These are phyloP conservation scores for Parnassius glacialis DNA, from an alignment of 2,888 invertebrate genomes.

Conservation along the genomic window DNA sequence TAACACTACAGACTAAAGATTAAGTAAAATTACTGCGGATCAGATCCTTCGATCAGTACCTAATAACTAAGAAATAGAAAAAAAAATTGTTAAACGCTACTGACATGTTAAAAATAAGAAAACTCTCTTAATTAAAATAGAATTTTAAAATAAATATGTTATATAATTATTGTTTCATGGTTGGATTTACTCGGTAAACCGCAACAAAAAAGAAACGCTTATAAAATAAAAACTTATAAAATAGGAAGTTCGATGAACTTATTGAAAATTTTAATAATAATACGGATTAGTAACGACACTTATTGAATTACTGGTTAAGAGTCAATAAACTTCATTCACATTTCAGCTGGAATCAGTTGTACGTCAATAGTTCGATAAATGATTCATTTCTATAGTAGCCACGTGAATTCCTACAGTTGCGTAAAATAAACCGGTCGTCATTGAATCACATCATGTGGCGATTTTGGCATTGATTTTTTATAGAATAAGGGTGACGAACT, in stretches of 20 bases:
- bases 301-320: conserved; percentile 27
- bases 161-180: no score
- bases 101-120: no score
- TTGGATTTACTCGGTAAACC: no score
- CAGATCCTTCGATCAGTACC: no score
- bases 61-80: no score
- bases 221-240: conserved; percentile 5
- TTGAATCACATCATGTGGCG: conserved; percentile 59
- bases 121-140: no score
- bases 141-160: no score
- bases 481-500: no score
- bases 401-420: conserved; percentile 49
- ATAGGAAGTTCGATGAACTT: conserved; percentile 17
- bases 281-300: conserved; percentile 9
- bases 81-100: no score
- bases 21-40: no score
- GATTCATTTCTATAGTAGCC: conserved; percentile 32
- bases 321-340: conserved; percentile 37
- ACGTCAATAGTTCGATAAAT: conserved; percentile 30
- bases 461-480: conserved; percentile 20
- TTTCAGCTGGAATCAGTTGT: conserved; percentile 36
- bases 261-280: conserved; percentile 1
- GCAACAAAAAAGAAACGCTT: background rate
- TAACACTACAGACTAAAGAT: no score
- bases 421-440: conserved; percentile 50